Evolutionary conservation across 2,797 vertebrate species (phyloP).

Genomic region (Silurus lanzhouensis): DNA sequence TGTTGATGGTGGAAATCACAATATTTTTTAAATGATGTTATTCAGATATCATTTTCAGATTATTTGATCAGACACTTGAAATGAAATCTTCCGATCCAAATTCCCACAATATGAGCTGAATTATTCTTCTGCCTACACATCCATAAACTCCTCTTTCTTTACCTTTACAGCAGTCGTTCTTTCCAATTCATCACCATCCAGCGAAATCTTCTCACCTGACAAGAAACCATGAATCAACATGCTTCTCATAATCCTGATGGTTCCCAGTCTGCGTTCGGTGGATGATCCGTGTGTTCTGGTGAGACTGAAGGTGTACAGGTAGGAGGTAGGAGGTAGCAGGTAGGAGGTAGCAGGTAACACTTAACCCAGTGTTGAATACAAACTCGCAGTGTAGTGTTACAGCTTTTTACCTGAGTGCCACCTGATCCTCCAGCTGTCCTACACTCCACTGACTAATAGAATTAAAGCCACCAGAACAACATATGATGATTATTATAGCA

Average conservation of each 20-base stretch:
- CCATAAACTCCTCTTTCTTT: background rate
- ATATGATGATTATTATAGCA: background rate
- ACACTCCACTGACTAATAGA: background rate
- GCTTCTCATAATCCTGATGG: background rate
- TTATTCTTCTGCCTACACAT: background rate
- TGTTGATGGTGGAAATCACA: background rate
- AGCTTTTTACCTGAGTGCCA: slow-evolving; percentile 43
- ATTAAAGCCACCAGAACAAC: background rate
- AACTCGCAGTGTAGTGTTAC: slow-evolving; percentile 41
- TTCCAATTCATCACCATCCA: background rate
- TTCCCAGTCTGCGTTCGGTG: background rate
- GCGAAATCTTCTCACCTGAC: background rate
- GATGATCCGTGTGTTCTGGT: background rate
- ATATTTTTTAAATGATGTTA: background rate
- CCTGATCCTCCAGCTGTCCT: slow-evolving; percentile 41
- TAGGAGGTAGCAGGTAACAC: background rate
- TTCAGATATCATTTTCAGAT: background rate
- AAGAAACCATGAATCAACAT: background rate
- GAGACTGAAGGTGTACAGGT: background rate
- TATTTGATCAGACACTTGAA: background rate
- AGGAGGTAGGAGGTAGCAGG: too few species aligned
- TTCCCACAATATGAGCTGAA: too few species aligned
- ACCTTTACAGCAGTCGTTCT: background rate
- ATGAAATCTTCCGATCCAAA: background rate
- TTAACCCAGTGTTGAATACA: background rate